Evolutionary conservation across 1,140 invertebrate genomes (phyloP), one percentile per base, ranked within the genome.

Genomic region (Marisa cornuarietis): DNA sequence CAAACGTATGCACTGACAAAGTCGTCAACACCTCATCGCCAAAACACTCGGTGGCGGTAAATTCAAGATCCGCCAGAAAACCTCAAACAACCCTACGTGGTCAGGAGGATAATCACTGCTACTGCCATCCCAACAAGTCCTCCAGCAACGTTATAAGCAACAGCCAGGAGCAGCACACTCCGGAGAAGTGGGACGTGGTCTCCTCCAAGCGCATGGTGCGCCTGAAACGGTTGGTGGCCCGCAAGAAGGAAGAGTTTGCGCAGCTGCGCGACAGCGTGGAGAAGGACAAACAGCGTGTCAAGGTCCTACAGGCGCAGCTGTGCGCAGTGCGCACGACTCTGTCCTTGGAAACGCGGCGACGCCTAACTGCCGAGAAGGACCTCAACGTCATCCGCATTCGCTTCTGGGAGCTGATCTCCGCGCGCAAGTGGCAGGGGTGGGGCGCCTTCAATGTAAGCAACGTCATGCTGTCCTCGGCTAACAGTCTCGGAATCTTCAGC

Each of bases 341-440:
- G 63, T 77, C 76, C 18, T 49, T 63, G 0, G 76, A 77, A 20
- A 52, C 61, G 49, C 26, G 18, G 2, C 51, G 24, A 24, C 76
- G 76, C 20, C 31, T 52, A 14, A 24, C n/a, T 6, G 76, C 76
- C 9, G 63, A 77, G 51, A 51, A 69, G 22, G 76, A 77, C 13
- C 49, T 77, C 62, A 24, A 51, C 22, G 63, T 54, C 26, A 42
- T 77, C 42, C 49, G 65, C n/a, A 68, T 68, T 63, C 66, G 68
- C 14, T 77, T 77, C 51, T 77, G 76, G 76, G 76, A 77, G 26
- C 76, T 77, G 11, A 22, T 77, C 13, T 62, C 76, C 18, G 63
- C 51, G 2, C 49, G 76, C 24, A 66, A n/a, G 16, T 68, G 51
- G 26, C 63, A 77, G 51, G 31, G 42, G 6, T 77, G 76, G 76